Percentiles rank a stretch among this genome's conserved stretches.
Conservation (phyloP, 2,113 vertebrate genomes). For the Cyprinodon brontotheroides region DNA sequence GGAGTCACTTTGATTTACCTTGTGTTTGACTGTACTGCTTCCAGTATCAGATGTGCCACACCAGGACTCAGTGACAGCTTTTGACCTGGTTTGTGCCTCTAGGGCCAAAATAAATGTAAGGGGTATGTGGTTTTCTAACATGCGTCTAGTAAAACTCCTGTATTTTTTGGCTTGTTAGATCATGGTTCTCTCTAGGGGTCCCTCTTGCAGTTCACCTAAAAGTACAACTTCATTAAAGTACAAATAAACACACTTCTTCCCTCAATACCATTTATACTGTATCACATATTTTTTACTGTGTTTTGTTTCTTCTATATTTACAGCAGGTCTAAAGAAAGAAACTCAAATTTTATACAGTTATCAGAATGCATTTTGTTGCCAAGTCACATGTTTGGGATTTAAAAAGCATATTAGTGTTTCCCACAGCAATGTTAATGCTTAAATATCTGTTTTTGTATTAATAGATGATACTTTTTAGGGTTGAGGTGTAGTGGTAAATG, state of each 20-base stretch:
- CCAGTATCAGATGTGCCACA: neutral
- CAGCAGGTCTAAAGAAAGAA: neutral
- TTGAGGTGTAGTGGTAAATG: neutral
- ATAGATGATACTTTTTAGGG: neutral
- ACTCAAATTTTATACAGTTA: neutral
- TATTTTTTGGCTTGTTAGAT: neutral
- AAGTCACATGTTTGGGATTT: neutral
- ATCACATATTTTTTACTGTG: no score
- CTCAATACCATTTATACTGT: no score
- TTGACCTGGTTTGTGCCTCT: slow-evolving; percentile 6
- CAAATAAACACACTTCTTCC: no score
- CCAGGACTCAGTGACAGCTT: neutral
- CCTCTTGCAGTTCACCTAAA: neutral
- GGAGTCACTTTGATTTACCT: neutral
- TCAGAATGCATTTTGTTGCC: neutral
- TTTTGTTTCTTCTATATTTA: no score
- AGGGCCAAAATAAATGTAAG: neutral
- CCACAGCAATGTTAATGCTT: neutral
- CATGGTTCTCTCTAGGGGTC: no score
- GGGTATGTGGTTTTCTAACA: neutral
- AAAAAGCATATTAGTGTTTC: neutral
- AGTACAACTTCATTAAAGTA: no score
- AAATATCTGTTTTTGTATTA: neutral
- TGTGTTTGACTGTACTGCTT: neutral
- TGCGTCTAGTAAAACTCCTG: neutral